Percentiles rank a stretch among this genome's conserved stretches.
These are phyloP conservation scores for Dascillus cervinus DNA, from an alignment of 2,888 invertebrate genomes.

Conservation along the genomic window DNA sequence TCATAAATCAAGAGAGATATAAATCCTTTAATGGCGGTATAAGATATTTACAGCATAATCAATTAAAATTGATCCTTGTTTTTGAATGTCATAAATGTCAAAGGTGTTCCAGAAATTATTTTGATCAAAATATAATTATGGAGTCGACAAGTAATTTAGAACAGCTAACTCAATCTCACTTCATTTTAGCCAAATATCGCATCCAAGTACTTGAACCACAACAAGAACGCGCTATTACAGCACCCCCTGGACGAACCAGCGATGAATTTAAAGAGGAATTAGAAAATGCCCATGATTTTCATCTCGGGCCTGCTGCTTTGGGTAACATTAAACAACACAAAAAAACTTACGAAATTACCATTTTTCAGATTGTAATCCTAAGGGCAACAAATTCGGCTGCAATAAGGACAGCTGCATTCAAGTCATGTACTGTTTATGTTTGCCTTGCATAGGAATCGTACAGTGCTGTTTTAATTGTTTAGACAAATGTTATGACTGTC, in stretches of 20 bases:
- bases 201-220: conserved; percentile 13
- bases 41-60: too few relatives aligned
- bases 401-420: conserved; percentile 12
- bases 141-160: conserved; percentile 9
- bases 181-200: conserved; percentile 19
- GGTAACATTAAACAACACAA: too few relatives aligned
- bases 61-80: too few relatives aligned
- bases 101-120: too few relatives aligned
- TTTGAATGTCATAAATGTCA: too few relatives aligned
- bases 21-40: too few relatives aligned
- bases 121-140: conserved; percentile 1
- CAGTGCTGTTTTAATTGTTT: conserved; percentile 12
- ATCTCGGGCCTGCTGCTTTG: conserved; percentile 8
- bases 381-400: conserved; percentile 10
- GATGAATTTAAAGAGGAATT: too few relatives aligned
- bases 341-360: too few relatives aligned
- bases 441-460: conserved; percentile 11
- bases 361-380: conserved; percentile 10
- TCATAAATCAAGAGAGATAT: too few relatives aligned
- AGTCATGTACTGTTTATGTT: conserved; percentile 14
- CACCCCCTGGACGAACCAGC: too few relatives aligned
- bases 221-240: too few relatives aligned
- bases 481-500: conserved; percentile 12
- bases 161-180: conserved; percentile 16
- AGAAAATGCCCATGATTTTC: conserved; percentile 3